Evolutionary conservation across 2,888 invertebrate species (phyloP).

Genomic region (Chesias legatella): DNA sequence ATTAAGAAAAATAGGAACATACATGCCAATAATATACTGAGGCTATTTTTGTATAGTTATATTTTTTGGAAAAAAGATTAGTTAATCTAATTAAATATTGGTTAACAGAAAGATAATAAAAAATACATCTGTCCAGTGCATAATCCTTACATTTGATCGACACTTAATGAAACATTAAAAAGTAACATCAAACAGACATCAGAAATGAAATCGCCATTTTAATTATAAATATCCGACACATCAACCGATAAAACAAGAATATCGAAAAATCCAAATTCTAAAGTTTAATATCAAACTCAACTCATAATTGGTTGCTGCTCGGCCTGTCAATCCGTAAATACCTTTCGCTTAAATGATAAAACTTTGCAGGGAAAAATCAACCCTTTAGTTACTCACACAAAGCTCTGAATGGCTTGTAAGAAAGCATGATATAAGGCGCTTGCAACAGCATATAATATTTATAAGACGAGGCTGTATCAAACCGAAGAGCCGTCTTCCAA

Average conservation of each 20-base stretch:
- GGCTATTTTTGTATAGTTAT: no score
- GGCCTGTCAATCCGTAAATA: conserved; percentile 47
- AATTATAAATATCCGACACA: conserved; percentile 67
- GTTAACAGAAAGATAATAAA: no score
- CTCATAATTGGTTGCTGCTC: conserved; percentile 72
- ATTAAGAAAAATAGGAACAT: no score
- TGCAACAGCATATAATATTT: conserved; percentile 63
- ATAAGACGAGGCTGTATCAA: conserved; percentile 74
- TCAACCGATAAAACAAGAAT: conserved; percentile 64
- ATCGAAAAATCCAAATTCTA: conserved; percentile 73
- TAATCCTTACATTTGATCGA: conserved; percentile 62
- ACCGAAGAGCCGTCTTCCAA: conserved; percentile 74
- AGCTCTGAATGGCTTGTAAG: conserved; percentile 29
- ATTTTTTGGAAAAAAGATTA: no score
- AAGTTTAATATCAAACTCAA: conserved; percentile 73
- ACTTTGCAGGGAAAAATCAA: conserved; percentile 17
- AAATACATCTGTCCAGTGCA: conserved; percentile 3
- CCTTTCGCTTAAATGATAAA: conserved; percentile 35
- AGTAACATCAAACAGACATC: conserved; percentile 35
- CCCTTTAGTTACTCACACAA: conserved; percentile 8
- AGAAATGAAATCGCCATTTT: conserved; percentile 67
- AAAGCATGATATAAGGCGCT: conserved; percentile 42
- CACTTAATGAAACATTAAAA: conserved; percentile 51
- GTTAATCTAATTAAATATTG: no score
- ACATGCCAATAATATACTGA: no score